Conservation (phyloP, 1,140 invertebrate species). For the Parapsyche elsis region DNA sequence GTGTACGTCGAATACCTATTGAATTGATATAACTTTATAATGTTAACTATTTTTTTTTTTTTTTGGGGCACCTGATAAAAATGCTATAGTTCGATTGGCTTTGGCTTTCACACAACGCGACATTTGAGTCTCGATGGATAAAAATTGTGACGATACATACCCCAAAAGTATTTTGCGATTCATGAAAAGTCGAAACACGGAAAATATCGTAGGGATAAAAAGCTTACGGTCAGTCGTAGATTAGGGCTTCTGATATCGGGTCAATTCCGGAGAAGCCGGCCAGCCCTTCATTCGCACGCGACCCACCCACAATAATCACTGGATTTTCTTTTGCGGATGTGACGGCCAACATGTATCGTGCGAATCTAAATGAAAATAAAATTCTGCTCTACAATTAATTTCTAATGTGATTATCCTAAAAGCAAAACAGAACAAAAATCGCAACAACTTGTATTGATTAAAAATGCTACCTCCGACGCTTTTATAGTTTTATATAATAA, state of each 20-base stretch:
- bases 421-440: too few relatives aligned
- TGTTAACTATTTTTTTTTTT: too few relatives aligned
- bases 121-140: neutral
- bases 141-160: neutral
- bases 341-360: neutral
- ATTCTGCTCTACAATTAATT: too few relatives aligned
- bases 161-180: conserved; percentile 24
- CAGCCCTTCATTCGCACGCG: neutral
- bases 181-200: conserved; percentile 41
- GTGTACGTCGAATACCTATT: too few relatives aligned
- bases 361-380: too few relatives aligned
- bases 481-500: too few relatives aligned
- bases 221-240: conserved; percentile 17
- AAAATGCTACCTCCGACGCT: too few relatives aligned
- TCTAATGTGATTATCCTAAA: too few relatives aligned
- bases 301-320: conserved; percentile 21
- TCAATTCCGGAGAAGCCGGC: conserved; percentile 15
- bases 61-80: too few relatives aligned
- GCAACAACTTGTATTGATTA: too few relatives aligned
- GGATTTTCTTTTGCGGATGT: conserved; percentile 6
- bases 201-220: conserved; percentile 43
- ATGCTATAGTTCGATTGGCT: too few relatives aligned
- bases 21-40: too few relatives aligned
- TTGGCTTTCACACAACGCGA: neutral
- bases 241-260: conserved; percentile 35